Conservation (phyloP, 2,888 invertebrate species). For the Chrysomela aeneicollis region DNA sequence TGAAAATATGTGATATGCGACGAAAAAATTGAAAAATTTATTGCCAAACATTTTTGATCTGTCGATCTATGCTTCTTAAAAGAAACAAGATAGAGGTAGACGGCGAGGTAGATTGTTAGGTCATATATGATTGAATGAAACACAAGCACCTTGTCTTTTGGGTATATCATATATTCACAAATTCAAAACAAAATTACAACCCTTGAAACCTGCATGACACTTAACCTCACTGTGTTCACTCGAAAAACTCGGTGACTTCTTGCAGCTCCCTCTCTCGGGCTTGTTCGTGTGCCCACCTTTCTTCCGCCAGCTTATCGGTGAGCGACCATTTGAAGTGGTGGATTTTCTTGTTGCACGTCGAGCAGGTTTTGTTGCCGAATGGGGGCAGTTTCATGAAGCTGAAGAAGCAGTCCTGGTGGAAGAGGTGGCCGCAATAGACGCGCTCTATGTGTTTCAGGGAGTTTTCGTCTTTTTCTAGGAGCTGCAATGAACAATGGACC, state of each 20-base stretch:
- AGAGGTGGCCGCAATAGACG: conserved; percentile 77
- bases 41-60: no score
- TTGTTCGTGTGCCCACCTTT: conserved; percentile 80
- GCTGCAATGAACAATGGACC: conserved; percentile 55
- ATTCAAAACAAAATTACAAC: neutral
- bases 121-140: no score
- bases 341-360: conserved; percentile 69
- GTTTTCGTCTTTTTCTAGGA: conserved; percentile 66
- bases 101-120: no score
- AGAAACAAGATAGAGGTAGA: no score
- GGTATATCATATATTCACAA: neutral
- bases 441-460: conserved; percentile 71
- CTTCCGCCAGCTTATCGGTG: conserved; percentile 73
- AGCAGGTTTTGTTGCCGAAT: conserved; percentile 77
- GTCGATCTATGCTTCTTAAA: no score
- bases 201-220: neutral
- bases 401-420: conserved; percentile 74
- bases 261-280: conserved; percentile 76
- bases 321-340: conserved; percentile 79
- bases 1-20: no score
- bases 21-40: no score
- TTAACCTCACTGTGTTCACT: conserved; percentile 14
- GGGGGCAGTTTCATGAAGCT: conserved; percentile 76
- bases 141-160: neutral
- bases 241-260: conserved; percentile 77